Conservation (phyloP, 2,888 invertebrate species). For the Altica lythri region DNA sequence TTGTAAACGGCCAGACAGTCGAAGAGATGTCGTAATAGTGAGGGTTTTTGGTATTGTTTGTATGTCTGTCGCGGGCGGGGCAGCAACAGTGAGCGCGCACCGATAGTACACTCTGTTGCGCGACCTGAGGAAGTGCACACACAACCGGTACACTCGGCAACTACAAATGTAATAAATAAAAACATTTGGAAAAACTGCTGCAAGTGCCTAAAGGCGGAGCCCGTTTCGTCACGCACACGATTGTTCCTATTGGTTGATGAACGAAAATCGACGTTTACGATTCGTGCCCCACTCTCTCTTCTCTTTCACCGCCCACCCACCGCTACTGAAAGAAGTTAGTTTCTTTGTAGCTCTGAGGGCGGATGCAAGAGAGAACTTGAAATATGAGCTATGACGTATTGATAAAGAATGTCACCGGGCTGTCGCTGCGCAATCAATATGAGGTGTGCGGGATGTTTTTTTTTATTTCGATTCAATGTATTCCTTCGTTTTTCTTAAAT, state of each 20-base stretch:
- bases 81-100: constrained; percentile 42
- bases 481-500: constrained; percentile 43
- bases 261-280: constrained; percentile 42
- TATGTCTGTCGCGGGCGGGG: constrained; percentile 51
- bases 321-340: constrained; percentile 60
- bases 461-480: constrained; percentile 44
- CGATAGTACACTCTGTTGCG: constrained; percentile 45
- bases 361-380: constrained; percentile 58
- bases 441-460: constrained; percentile 51
- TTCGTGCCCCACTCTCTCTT: constrained; percentile 51
- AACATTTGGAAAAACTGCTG: constrained; percentile 63
- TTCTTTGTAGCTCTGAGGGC: constrained; percentile 64
- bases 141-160: constrained; percentile 70
- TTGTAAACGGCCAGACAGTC: constrained; percentile 52
- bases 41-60: constrained; percentile 51
- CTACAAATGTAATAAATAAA: constrained; percentile 77
- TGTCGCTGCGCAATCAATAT: constrained; percentile 65
- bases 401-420: constrained; percentile 72
- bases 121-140: constrained; percentile 49
- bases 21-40: constrained; percentile 57
- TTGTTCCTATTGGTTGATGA: constrained; percentile 60
- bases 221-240: constrained; percentile 59
- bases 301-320: constrained; percentile 49
- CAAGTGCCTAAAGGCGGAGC: constrained; percentile 52
- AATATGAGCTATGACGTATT: constrained; percentile 62